Percentiles rank a stretch among this genome's conserved stretches.
phyloP scores from a whole-genome alignment of 2,888 invertebrate genomes.

The Eristalis pertinax region DNA sequence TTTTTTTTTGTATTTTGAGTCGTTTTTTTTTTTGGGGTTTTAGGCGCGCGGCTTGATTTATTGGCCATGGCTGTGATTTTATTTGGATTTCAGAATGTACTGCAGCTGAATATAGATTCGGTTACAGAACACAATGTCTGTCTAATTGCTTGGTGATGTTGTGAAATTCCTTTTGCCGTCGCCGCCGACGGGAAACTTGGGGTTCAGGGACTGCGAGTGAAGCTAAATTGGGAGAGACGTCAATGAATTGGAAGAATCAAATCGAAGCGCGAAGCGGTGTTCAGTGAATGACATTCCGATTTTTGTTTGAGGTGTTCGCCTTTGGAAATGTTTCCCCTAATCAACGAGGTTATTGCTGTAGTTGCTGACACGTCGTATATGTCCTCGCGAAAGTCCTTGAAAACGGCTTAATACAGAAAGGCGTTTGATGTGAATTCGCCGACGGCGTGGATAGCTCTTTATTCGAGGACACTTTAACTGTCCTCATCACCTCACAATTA shows the following conservation, averaged over 20 bases:
- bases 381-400: too few species aligned
- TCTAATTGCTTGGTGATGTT: not conserved
- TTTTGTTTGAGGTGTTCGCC: not conserved
- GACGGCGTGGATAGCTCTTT: too few species aligned
- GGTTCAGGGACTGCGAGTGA: not conserved
- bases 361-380: too few species aligned
- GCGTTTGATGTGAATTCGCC: too few species aligned
- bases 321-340: not conserved
- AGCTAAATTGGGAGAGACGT: not conserved
- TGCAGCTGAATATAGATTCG: constrained; percentile 41
- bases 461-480: too few species aligned
- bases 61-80: constrained; percentile 58
- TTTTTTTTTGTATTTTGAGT: not conserved
- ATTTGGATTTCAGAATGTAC: constrained; percentile 26
- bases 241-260: not conserved
- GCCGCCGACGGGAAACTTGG: not conserved
- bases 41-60: constrained; percentile 50
- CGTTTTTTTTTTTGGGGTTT: not conserved
- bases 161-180: not conserved
- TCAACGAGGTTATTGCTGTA: too few species aligned
- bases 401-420: too few species aligned
- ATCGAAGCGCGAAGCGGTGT: too few species aligned
- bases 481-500: too few species aligned
- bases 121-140: constrained; percentile 41
- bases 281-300: not conserved